Percentiles rank a stretch among this genome's conserved stretches.
Conservation (phyloP, 2,797 vertebrate species). For the Rhynchonycteris naso region DNA sequence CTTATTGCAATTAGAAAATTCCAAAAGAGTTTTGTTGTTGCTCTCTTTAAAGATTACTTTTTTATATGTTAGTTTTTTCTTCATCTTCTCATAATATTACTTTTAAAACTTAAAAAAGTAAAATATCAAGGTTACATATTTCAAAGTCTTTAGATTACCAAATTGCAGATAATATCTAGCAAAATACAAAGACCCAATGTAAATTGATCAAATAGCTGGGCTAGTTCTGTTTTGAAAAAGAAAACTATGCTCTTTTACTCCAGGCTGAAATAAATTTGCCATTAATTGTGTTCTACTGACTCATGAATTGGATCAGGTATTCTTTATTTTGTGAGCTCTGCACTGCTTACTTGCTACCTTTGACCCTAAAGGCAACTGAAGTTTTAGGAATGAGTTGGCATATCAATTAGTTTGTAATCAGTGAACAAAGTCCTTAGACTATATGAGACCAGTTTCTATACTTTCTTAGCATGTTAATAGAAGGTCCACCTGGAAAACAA, state of each 20-base stretch:
- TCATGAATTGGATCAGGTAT: conserved; percentile 13
- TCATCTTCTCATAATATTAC: background rate
- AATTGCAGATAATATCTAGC: background rate
- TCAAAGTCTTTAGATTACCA: conserved; percentile 19
- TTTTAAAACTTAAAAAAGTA: conserved; percentile 2
- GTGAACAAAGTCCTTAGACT: background rate
- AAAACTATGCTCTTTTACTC: background rate
- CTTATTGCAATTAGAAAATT: conserved; percentile 32
- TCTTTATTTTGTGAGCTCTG: conserved; percentile 23
- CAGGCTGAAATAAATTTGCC: conserved; percentile 53
- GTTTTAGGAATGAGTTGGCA: conserved; percentile 33
- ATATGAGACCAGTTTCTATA: conserved; percentile 29
- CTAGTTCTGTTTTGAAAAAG: conserved; percentile 11
- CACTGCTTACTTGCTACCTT: conserved; percentile 12
- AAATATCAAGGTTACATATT: conserved; percentile 6
- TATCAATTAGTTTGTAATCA: conserved; percentile 62
- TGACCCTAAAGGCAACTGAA: background rate
- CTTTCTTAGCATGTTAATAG: conserved; percentile 32
- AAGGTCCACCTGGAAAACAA: background rate
- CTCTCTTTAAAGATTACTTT: conserved; percentile 29
- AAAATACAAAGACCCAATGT: background rate
- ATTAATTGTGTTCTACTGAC: conserved; percentile 23
- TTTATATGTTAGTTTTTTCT: background rate
- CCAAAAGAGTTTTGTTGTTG: background rate
- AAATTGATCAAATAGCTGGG: conserved; percentile 22